Evolutionary conservation across 2,888 invertebrate genomes (phyloP).

Genomic region (Coelopa pilipes): DNA sequence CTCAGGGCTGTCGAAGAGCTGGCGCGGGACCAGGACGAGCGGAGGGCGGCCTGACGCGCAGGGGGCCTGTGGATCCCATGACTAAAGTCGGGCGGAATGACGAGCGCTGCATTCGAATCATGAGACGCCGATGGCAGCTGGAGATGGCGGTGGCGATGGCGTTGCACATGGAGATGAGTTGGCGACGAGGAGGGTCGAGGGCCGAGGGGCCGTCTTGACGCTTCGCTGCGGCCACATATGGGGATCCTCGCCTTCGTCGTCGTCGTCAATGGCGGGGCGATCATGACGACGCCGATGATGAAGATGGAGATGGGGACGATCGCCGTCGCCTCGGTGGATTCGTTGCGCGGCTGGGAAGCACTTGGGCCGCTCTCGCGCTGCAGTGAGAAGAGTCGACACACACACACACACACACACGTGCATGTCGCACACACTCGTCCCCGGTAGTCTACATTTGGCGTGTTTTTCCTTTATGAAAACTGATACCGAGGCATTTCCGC

Average conservation of each 20-base stretch:
- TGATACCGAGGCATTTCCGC: conserved; percentile 36
- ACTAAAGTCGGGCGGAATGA: conserved; percentile 42
- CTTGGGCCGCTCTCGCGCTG: conserved; percentile 39
- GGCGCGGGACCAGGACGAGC: background rate
- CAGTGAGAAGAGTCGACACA: conserved; percentile 48
- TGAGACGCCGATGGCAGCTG: too few relatives aligned
- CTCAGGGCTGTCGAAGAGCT: background rate
- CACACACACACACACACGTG: background rate
- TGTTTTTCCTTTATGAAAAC: conserved; percentile 33
- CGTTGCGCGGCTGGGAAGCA: conserved; percentile 43
- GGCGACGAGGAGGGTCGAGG: background rate
- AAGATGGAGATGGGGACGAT: too few relatives aligned
- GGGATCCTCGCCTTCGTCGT: conserved; percentile 31
- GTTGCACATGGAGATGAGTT: too few relatives aligned
- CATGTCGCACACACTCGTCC: background rate
- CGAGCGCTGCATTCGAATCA: conserved; percentile 7
- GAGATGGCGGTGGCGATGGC: too few relatives aligned
- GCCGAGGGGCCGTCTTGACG: conserved; percentile 25
- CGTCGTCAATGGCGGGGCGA: conserved; percentile 3
- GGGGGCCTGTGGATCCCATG: conserved; percentile 32
- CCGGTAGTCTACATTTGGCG: conserved; percentile 20
- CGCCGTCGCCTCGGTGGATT: conserved; percentile 25
- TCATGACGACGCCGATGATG: conserved; percentile 4
- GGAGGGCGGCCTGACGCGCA: conserved; percentile 3
- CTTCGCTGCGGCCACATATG: conserved; percentile 22